These are phyloP conservation scores for Leptinotarsa haldemani DNA, from an alignment of 2,888 invertebrate genomes.

Conservation along the genomic window DNA sequence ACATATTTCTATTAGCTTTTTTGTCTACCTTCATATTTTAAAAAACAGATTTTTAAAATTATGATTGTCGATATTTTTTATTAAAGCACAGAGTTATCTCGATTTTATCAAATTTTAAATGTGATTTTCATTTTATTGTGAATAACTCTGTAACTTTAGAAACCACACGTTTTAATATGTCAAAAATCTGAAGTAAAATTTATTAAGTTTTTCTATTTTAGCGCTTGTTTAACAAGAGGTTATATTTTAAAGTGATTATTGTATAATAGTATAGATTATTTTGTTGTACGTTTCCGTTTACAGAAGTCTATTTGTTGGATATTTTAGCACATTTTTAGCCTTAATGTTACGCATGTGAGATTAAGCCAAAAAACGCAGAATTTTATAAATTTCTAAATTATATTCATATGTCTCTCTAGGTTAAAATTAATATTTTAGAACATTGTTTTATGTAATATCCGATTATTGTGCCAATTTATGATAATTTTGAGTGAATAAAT, in stretches of 20 bases:
- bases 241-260: constrained; percentile 47
- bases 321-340: constrained; percentile 41
- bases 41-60: constrained; percentile 39
- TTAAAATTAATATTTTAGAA: constrained; percentile 42
- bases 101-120: constrained; percentile 30
- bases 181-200: constrained; percentile 33
- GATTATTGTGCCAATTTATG: constrained; percentile 57
- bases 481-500: constrained; percentile 55
- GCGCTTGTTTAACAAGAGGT: constrained; percentile 45
- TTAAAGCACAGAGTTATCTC: constrained; percentile 35
- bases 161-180: constrained; percentile 34
- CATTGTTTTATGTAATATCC: constrained; percentile 47
- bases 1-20: constrained; percentile 49
- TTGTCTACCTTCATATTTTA: constrained; percentile 44
- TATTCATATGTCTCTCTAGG: constrained; percentile 36
- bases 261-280: constrained; percentile 42
- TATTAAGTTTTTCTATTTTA: constrained; percentile 46
- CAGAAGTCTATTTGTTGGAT: constrained; percentile 44
- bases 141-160: constrained; percentile 36
- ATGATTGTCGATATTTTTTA: constrained; percentile 39
- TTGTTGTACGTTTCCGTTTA: constrained; percentile 42
- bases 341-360: constrained; percentile 45
- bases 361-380: constrained; percentile 43
- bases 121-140: constrained; percentile 29
- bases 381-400: constrained; percentile 34